phyloP scores from a whole-genome alignment of 1,140 invertebrate genomes.

The Hormaphis cornu region DNA sequence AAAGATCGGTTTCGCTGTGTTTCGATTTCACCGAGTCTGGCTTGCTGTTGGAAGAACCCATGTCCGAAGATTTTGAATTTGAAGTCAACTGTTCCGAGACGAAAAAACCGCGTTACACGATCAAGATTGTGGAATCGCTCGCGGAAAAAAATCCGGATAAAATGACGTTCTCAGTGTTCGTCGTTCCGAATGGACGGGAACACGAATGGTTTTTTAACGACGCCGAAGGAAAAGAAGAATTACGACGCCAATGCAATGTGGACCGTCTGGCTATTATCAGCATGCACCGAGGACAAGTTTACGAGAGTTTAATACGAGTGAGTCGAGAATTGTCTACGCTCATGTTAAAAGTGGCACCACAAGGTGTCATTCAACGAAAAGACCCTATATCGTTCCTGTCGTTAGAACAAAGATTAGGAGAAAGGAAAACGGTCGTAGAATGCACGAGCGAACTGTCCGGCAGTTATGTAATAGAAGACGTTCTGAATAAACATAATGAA shows the following conservation, averaged over 20 bases:
- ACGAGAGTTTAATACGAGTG: constrained; percentile 64
- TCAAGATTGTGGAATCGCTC: constrained; percentile 69
- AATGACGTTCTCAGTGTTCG: constrained; percentile 70
- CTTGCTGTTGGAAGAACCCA: constrained; percentile 14
- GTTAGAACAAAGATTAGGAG: constrained; percentile 10
- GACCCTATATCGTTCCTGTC: constrained; percentile 19
- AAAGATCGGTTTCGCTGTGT: constrained; percentile 69
- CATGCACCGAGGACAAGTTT: constrained; percentile 66
- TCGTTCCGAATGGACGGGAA: constrained; percentile 83
- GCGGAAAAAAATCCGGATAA: constrained; percentile 40
- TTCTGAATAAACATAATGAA: constrained; percentile 42
- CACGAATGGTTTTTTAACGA: constrained; percentile 83
- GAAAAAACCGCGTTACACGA: constrained; percentile 52
- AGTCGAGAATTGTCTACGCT: constrained; percentile 67
- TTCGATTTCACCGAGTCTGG: constrained; percentile 43
- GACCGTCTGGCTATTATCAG: constrained; percentile 73
- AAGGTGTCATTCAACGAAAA: constrained; percentile 35
- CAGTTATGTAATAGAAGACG: constrained; percentile 82
- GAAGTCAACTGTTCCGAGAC: constrained; percentile 41
- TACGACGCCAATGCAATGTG: constrained; percentile 61
- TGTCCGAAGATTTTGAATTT: constrained; percentile 29
- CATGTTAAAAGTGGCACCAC: constrained; percentile 71
- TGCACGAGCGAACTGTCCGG: constrained; percentile 72
- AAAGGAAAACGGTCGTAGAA: constrained; percentile 53
- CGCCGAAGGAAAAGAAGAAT: constrained; percentile 65